phyloP scores from a whole-genome alignment of 2,888 invertebrate species.

The Seladonia tumulorum region DNA sequence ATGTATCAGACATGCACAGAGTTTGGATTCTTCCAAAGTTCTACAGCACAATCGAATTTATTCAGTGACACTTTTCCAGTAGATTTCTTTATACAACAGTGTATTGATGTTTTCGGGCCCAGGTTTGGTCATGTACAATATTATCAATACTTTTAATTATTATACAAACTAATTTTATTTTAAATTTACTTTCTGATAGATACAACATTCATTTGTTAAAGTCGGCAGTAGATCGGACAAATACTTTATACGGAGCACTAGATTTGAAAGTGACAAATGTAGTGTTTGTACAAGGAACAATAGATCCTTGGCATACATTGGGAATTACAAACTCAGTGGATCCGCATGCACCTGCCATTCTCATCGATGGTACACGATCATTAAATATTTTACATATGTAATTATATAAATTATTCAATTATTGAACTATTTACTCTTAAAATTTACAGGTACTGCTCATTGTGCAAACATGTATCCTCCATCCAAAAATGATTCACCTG shows the following conservation, averaged over 20 bases:
- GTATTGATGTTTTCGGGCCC: slow-evolving; percentile 92
- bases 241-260: slow-evolving; percentile 91
- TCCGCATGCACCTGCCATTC: slow-evolving; percentile 88
- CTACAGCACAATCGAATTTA: slow-evolving; percentile 87
- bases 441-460: slow-evolving; percentile 89
- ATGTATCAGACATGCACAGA: slow-evolving; percentile 98
- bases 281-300: slow-evolving; percentile 94
- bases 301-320: slow-evolving; percentile 95
- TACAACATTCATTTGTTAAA: slow-evolving; percentile 88
- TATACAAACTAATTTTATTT: background rate
- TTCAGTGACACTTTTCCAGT: slow-evolving; percentile 92
- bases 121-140: slow-evolving; percentile 83
- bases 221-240: slow-evolving; percentile 89
- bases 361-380: slow-evolving; percentile 87
- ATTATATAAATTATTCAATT: slow-evolving; percentile 23
- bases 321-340: slow-evolving; percentile 88
- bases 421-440: background rate
- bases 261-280: slow-evolving; percentile 90
- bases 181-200: slow-evolving; percentile 32
- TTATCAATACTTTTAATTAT: background rate
- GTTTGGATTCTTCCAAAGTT: slow-evolving; percentile 97
- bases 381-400: slow-evolving; percentile 11
- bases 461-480: slow-evolving; percentile 97
- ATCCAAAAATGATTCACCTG: slow-evolving; percentile 87
- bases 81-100: slow-evolving; percentile 92